phyloP scores from a whole-genome alignment of 2,797 vertebrate species.

The Arctocebus calabarensis region DNA sequence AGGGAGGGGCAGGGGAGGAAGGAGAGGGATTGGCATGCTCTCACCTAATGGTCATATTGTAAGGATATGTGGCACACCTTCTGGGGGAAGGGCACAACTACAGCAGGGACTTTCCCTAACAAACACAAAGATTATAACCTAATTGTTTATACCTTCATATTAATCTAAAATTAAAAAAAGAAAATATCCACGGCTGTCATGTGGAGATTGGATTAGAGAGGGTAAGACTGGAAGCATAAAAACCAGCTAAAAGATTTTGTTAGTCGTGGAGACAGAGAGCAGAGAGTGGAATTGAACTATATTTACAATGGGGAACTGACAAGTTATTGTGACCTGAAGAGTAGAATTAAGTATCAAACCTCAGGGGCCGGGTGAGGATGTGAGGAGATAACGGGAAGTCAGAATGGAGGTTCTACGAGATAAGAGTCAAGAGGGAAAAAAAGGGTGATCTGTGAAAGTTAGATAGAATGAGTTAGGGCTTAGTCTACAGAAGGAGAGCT shows the following conservation, averaged over 20 bases:
- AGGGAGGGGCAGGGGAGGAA: no score
- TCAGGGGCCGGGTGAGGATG: background rate
- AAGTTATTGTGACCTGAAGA: background rate
- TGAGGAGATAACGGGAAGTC: background rate
- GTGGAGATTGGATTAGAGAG: background rate
- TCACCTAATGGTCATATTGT: no score
- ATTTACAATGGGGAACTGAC: conserved; percentile 4
- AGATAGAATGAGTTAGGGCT: background rate
- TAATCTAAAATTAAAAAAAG: background rate
- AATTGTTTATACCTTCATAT: no score
- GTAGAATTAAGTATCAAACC: conserved; percentile 22
- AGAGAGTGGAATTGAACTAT: background rate
- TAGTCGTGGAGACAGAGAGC: background rate
- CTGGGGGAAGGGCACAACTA: no score
- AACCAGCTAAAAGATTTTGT: background rate
- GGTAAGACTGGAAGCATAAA: background rate
- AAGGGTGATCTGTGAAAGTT: background rate
- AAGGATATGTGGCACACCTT: no score
- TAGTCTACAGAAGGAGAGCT: conserved; percentile 9
- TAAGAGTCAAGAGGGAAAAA: conserved; percentile 1
- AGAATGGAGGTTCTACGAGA: background rate
- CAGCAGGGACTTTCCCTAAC: no score
- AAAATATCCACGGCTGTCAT: conserved; percentile 12
- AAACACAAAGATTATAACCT: no score
- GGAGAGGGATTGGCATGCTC: no score